These are phyloP conservation scores for Pammene fasciana DNA, from an alignment of 2,888 invertebrate species.

Conservation along the genomic window DNA sequence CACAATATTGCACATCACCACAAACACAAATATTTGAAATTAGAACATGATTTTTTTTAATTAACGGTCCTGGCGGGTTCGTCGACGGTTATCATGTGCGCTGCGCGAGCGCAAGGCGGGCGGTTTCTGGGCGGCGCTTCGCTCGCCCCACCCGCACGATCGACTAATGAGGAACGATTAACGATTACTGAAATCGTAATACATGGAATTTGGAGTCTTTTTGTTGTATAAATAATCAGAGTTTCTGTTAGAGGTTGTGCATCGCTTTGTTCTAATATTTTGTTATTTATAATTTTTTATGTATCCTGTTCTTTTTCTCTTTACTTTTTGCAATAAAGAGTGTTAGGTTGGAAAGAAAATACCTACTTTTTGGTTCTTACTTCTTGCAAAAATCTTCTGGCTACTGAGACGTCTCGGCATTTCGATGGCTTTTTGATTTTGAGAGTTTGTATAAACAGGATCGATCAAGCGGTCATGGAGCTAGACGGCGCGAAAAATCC, in stretches of 20 bases:
- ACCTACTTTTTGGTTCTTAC: too few species aligned
- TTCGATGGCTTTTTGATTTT: too few species aligned
- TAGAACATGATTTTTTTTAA: slow-evolving; percentile 25
- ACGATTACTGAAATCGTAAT: slow-evolving; percentile 47
- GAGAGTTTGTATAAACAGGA: too few species aligned
- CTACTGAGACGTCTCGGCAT: too few species aligned
- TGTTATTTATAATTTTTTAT: background rate
- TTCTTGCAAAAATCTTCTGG: too few species aligned
- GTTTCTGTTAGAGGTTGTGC: slow-evolving; percentile 24
- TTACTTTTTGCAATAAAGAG: too few species aligned
- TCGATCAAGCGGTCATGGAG: too few species aligned
- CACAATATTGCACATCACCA: slow-evolving; percentile 39
- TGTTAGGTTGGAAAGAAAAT: too few species aligned
- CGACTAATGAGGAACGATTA: slow-evolving; percentile 58
- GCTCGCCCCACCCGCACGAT: slow-evolving; percentile 69
- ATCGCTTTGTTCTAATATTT: background rate
- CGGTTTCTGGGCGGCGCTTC: slow-evolving; percentile 74
- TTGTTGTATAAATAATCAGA: slow-evolving; percentile 35
- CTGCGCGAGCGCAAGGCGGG: slow-evolving; percentile 71
- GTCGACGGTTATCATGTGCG: slow-evolving; percentile 59
- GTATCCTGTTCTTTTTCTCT: too few species aligned
- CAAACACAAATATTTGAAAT: slow-evolving; percentile 20
- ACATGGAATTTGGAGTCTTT: slow-evolving; percentile 43
- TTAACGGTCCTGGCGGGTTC: slow-evolving; percentile 18
- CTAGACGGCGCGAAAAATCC: too few species aligned